These are phyloP conservation scores for Phymanthus crucifer DNA, from an alignment of 92 coral and sea anemone genomes.

Conservation along the genomic window DNA sequence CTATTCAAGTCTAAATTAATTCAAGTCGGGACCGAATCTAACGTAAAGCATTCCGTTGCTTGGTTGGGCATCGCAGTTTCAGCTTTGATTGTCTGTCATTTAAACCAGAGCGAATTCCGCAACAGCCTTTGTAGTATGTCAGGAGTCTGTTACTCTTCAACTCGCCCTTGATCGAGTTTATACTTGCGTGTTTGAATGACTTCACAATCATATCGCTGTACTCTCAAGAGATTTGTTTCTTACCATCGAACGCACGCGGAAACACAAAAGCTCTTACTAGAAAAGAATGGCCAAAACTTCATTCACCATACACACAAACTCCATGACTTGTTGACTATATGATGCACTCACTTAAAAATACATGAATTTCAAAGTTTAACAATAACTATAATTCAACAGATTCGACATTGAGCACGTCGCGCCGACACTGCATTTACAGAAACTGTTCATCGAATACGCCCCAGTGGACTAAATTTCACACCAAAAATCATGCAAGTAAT, in stretches of 20 bases:
- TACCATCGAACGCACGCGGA: neutral
- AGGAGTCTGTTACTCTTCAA: conserved; percentile 36
- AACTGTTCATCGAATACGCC: conserved; percentile 52
- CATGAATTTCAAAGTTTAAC: conserved; percentile 88
- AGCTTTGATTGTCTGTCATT: neutral
- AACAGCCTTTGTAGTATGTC: conserved; percentile 11
- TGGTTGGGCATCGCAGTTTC: conserved; percentile 22
- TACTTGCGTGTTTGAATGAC: conserved; percentile 56
- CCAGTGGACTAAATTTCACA: conserved; percentile 32
- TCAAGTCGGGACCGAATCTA: conserved; percentile 2
- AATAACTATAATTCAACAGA: conserved; percentile 67
- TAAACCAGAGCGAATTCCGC: conserved; percentile 30
- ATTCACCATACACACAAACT: conserved; percentile 25
- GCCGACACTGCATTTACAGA: conserved; percentile 43
- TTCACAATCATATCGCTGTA: conserved; percentile 14
- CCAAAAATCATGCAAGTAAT: conserved; percentile 27
- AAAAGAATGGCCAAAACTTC: neutral
- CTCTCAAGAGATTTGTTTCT: neutral
- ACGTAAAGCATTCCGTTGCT: conserved; percentile 25
- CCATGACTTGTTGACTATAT: conserved; percentile 65
- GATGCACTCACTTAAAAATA: conserved; percentile 67
- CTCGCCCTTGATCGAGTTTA: conserved; percentile 21
- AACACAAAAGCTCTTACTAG: neutral
- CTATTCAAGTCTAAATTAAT: conserved; percentile 38
- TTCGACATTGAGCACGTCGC: conserved; percentile 55